Conservation (phyloP, 2,113 vertebrate genomes). For the Pleuronectes platessa region DNA sequence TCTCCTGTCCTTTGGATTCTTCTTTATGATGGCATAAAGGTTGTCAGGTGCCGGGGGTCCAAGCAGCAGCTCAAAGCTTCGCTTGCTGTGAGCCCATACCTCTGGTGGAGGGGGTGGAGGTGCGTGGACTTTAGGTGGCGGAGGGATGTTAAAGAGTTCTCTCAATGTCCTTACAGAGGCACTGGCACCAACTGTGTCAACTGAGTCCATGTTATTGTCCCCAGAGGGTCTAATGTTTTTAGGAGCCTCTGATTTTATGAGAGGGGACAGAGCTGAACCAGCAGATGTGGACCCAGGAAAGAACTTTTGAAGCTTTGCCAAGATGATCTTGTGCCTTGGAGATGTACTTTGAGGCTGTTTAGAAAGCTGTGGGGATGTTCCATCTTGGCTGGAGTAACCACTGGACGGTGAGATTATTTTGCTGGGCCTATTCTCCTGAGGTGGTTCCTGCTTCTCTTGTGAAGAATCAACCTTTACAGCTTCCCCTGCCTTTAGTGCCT, state of each 20-base stretch:
- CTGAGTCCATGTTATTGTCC: conserved; percentile 51
- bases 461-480: conserved; percentile 67
- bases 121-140: conserved; percentile 89
- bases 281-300: conserved; percentile 74
- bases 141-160: conserved; percentile 87
- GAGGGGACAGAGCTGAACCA: conserved; percentile 69
- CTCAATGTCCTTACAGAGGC: conserved; percentile 71
- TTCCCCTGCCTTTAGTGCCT: conserved; percentile 52
- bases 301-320: conserved; percentile 83
- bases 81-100: conserved; percentile 81
- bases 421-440: conserved; percentile 48
- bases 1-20: conserved; percentile 78
- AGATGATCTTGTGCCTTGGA: conserved; percentile 79
- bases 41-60: conserved; percentile 65
- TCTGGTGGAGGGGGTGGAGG: conserved; percentile 90
- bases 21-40: conserved; percentile 57
- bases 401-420: conserved; percentile 89
- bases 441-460: conserved; percentile 19
- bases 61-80: conserved; percentile 76
- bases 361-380: conserved; percentile 79
- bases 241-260: conserved; percentile 1
- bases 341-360: conserved; percentile 76
- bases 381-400: conserved; percentile 90
- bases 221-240: conserved; percentile 51
- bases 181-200: conserved; percentile 24